Evolutionary conservation across 2,797 vertebrate species (phyloP), one percentile per base, ranked within the genome.

Genomic region (Gymnothorax reevesii): DNA sequence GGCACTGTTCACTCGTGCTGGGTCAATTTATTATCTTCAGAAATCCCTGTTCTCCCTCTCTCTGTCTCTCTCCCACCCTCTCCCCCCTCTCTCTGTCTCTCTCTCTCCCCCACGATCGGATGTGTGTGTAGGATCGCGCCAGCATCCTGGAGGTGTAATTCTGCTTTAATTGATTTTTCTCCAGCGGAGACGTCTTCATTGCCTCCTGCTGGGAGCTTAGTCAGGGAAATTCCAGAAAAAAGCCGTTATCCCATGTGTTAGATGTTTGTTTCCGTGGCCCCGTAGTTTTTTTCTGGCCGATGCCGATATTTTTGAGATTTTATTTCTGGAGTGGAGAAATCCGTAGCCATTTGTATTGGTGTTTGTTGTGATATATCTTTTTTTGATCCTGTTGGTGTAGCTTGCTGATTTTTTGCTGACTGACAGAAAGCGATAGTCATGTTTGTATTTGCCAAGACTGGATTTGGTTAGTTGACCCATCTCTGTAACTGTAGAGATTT

Each of bases 21-120:
- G 95, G 95, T 95, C 92, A 95, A 94, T 94, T 94, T 94, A 94
- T 94, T 94, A 93, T 95, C 93, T 93, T 93, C 89, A 86, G 91
- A 93, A 94, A 92, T 87, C 89, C 92, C 90, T 93, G 86, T 90
- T 88, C 90, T 90, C 91, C 92, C 90, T 90, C 90, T 64, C 87
- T 57, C 33, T 42, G 1, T 42, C 33, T 42, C 33, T 42, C 33
- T 42, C 33, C 33, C 33, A 42, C 33, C 33, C 33, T 2, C 2
- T 2, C 33, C 33, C 2, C 33, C 2, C 33, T 42, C 33, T 42
- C 33, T 42, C 33, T 42, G 1, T 42, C 33, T 42, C 33, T 42
- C 33, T 2, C 33, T 42, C 33, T 42, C 33, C 33, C 33, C 33
- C 33, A 42, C 1, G 33, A 42, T 42, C 89, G 93, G 91, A 93